phyloP scores from a whole-genome alignment of 92 coral and sea anemone species.

The Muricea muricata region DNA sequence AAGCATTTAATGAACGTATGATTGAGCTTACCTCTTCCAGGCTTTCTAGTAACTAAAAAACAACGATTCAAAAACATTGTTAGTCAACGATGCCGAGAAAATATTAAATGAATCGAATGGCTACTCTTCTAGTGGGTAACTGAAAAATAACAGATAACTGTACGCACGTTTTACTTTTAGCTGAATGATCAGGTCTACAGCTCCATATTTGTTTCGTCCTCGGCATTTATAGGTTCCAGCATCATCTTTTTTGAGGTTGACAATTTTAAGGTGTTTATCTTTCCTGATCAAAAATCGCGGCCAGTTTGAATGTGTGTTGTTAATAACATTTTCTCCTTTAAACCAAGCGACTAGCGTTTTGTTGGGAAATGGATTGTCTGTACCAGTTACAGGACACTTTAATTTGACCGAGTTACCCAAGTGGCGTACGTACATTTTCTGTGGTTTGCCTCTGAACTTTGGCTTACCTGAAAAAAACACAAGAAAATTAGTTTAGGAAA shows the following conservation, averaged over 20 bases:
- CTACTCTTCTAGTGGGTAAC: background rate
- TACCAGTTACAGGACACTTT: constrained; percentile 76
- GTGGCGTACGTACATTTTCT: constrained; percentile 57
- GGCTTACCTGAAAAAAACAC: constrained; percentile 45
- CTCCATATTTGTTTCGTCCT: constrained; percentile 71
- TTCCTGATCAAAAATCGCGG: constrained; percentile 52
- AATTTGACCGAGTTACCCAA: constrained; percentile 77
- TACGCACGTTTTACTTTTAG: constrained; percentile 74
- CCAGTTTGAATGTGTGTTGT: background rate
- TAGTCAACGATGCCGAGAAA: background rate
- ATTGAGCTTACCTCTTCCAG: background rate
- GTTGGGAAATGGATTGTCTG: constrained; percentile 64
- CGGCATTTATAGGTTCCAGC: constrained; percentile 74
- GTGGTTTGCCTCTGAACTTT: constrained; percentile 54
- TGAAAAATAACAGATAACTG: background rate
- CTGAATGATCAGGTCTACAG: constrained; percentile 30
- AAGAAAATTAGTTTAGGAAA: background rate
- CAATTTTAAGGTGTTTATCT: constrained; percentile 72
- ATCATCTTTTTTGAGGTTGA: constrained; percentile 61
- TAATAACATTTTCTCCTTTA: constrained; percentile 30
- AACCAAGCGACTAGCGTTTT: constrained; percentile 82
- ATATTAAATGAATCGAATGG: background rate
- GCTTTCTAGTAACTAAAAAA: background rate
- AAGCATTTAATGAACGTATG: no score
- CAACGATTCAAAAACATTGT: background rate